Base-by-base conservation (phyloP, 2,113 vertebrate genomes). In the Corythornis cristatus region DNA sequence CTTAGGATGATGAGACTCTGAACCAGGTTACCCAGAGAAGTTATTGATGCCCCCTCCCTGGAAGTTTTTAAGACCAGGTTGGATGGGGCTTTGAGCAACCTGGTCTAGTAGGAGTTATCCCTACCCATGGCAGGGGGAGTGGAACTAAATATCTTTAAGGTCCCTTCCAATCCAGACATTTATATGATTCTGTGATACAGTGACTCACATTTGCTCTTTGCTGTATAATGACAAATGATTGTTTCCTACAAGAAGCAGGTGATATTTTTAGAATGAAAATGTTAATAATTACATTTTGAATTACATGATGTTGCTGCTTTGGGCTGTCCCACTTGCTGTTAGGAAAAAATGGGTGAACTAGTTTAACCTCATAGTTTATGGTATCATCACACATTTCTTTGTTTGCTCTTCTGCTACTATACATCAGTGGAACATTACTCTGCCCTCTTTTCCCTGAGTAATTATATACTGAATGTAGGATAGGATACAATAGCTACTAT, bases 401-500 rank as follows among this genome's bases (percentile, higher is more conserved):
- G 62, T 94, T 96, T 93, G 53, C 79, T 91, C 5, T 94, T 94
- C 62, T 89, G 22, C 3, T 51, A 42, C 12, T 57, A 8, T 12
- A n/a, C 28, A 42, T 84, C 65, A 80, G 20, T 29, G 68, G 88
- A 97, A 90, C 8, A 20, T 83, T 86, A 25, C 15, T 94, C 53
- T 92, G 42, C 25, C 95, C 71, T 81, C 79, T 88, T 83, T 93
- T 87, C 22, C 33, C 42, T 83, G 35, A 40, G 51, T 97, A 97
- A 97, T 83, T 96, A 77, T 68, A 92, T 33, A 81, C 79, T 83
- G 90, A 88, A 96, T 79, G 78, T 51, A 93, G 68, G 53, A 90
- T 86, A 94, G 68, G 43, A 54, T 95, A 91, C 76, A 93, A 95
- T 82, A 96, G 50, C 84, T 91, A 80, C 83, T 96, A 92, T 96